phyloP scores from a whole-genome alignment of 2,113 vertebrate genomes.

The Nerophis lumbriciformis region DNA sequence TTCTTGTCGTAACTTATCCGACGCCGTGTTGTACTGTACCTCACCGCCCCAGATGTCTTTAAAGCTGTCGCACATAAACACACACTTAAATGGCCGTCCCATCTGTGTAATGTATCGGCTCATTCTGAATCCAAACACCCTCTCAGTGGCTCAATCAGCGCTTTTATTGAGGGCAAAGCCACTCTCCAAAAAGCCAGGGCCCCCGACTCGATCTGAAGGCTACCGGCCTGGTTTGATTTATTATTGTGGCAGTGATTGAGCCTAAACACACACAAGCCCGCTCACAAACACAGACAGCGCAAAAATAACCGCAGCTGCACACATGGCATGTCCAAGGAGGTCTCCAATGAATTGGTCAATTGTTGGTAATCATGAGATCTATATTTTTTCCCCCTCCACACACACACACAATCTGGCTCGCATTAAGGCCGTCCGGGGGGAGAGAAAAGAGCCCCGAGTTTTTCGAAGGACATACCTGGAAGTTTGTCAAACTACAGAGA shows the following conservation, averaged over 20 bases:
- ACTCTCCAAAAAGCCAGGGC: conserved; percentile 42
- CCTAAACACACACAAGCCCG: conserved; percentile 20
- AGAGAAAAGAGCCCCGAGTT: conserved; percentile 24
- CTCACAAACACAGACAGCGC: conserved; percentile 9
- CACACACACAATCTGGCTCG: conserved; percentile 54
- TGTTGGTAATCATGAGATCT: conserved; percentile 67
- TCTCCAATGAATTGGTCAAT: conserved; percentile 67
- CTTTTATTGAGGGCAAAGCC: conserved; percentile 42
- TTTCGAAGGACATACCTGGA: conserved; percentile 43
- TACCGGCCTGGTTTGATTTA: conserved; percentile 56
- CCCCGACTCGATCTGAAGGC: conserved; percentile 38
- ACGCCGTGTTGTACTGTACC: background rate
- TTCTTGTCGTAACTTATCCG: conserved; percentile 1
- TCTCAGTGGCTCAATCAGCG: conserved; percentile 48
- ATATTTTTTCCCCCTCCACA: conserved; percentile 37
- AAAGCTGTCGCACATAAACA: conserved; percentile 3
- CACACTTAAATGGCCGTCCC: conserved; percentile 23
- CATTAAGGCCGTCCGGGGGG: conserved; percentile 47
- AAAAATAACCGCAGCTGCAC: conserved; percentile 52
- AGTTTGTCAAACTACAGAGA: conserved; percentile 38
- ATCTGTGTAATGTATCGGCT: conserved; percentile 48
- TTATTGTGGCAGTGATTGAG: conserved; percentile 35
- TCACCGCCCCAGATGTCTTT: background rate
- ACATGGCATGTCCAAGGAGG: conserved; percentile 43
- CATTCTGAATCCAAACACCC: conserved; percentile 54